phyloP scores from a whole-genome alignment of 2,888 invertebrate genomes.

The Cecidostiba fungosa region DNA sequence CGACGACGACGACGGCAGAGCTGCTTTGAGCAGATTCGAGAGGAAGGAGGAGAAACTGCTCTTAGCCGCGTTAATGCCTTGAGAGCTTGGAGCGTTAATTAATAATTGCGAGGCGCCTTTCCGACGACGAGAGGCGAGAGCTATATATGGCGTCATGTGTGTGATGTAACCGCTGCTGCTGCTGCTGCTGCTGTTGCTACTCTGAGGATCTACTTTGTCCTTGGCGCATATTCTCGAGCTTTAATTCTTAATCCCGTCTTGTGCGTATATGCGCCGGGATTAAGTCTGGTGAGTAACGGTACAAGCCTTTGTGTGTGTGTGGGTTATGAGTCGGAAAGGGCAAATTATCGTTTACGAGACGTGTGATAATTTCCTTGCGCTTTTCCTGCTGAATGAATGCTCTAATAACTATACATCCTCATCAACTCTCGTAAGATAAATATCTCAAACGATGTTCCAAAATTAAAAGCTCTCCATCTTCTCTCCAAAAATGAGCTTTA shows the following conservation, averaged over 20 bases:
- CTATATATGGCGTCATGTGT: conserved; percentile 62
- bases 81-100: conserved; percentile 78
- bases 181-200: neutral
- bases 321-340: neutral
- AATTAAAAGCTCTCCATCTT: too few relatives aligned
- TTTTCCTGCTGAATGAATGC: too few relatives aligned
- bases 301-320: neutral
- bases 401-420: neutral
- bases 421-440: too few relatives aligned
- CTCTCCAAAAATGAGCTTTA: too few relatives aligned
- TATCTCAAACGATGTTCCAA: neutral
- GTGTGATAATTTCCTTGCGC: neutral
- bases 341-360: neutral
- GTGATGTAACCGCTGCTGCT: conserved; percentile 26
- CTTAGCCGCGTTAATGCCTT: conserved; percentile 79
- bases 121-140: neutral
- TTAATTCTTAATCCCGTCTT: conserved; percentile 61
- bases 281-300: conserved; percentile 18
- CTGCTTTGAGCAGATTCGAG: conserved; percentile 27
- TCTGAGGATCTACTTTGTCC: conserved; percentile 44
- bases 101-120: conserved; percentile 77
- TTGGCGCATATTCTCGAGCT: conserved; percentile 13
- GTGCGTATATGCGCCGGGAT: conserved; percentile 21
- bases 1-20: neutral
- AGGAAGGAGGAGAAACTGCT: conserved; percentile 68